Evolutionary conservation across 2,888 invertebrate species (phyloP), one percentile per base, ranked within the genome.

Genomic region (Portevinia maculata): DNA sequence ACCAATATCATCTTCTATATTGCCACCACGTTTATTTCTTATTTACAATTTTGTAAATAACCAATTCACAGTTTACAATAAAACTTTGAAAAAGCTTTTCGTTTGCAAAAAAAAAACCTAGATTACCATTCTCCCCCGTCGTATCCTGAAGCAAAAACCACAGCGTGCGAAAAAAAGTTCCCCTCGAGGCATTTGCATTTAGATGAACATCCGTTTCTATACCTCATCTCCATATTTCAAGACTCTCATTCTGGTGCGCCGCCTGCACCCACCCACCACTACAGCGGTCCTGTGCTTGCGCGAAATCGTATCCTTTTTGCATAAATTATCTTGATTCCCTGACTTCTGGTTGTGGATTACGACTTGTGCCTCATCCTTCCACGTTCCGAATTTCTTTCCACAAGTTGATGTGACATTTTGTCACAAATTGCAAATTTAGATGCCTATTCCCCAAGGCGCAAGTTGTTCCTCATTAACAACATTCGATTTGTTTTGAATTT

Each of bases 301-400:
- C 62, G 78, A 78, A 83, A 78, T 83, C 55, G 73, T 71, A 83
- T 83, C 83, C 83, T 83, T 83, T 83, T 78, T 78, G 83, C 78
- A 83, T 83, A 83, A 83, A 83, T 83, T 83, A 83, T 78, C 67
- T 73, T 71, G 76, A 78, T 78, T 78, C 78, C 71, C 55, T 59
- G 73, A 70, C 50, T 83, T 83, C 44, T 71, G 55, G 46, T 76
- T 59, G 76, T 60, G 76, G 67, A 83, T 78, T 83, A 17, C 53
- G 39, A 65, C 70, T 53, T 37, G 1, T 13, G 9, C 21, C 59
- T 4, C 32, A n/a, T 9, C 3, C 55, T 2, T 9, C 52, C 17
- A 7, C 24, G 24, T 5, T 5, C 3, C 24, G 24, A 24, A 24
- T 5, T 24, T 24, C 5, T 24, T 24, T 5, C 24, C 46, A 19